Conservation (phyloP, 2,888 invertebrate species). For the Spatulosminthurus flaviceps region DNA sequence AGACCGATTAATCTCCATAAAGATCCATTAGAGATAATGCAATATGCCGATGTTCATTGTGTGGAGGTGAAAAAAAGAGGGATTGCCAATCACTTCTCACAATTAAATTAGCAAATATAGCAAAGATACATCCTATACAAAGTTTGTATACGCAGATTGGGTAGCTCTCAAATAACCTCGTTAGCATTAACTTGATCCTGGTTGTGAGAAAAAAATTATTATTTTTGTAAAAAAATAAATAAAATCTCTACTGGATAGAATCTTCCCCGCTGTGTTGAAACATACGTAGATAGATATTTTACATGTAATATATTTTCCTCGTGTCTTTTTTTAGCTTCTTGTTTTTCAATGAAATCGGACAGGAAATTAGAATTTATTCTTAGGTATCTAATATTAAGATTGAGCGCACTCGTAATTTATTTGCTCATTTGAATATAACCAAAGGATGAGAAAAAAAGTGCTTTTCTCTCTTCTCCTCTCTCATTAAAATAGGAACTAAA, state of each 20-base stretch:
- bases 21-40: not conserved
- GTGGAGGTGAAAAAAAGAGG: not conserved
- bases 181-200: slow-evolving; percentile 5
- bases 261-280: not conserved
- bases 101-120: not conserved
- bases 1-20: not conserved
- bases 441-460: not conserved
- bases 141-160: not conserved
- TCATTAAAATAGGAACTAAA: slow-evolving; percentile 15
- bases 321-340: too few species aligned
- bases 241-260: not conserved
- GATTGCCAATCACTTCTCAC: not conserved
- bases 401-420: too few species aligned
- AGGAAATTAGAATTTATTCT: too few species aligned
- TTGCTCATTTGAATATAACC: too few species aligned
- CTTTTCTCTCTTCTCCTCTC: too few species aligned
- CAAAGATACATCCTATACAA: not conserved
- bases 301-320: too few species aligned
- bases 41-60: not conserved
- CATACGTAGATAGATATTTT: too few species aligned
- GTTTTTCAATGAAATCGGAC: too few species aligned
- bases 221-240: too few species aligned
- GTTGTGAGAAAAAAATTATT: not conserved
- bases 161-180: not conserved
- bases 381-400: too few species aligned